These are phyloP conservation scores for Labia minor DNA, from an alignment of 2,888 invertebrate species.

Conservation along the genomic window DNA sequence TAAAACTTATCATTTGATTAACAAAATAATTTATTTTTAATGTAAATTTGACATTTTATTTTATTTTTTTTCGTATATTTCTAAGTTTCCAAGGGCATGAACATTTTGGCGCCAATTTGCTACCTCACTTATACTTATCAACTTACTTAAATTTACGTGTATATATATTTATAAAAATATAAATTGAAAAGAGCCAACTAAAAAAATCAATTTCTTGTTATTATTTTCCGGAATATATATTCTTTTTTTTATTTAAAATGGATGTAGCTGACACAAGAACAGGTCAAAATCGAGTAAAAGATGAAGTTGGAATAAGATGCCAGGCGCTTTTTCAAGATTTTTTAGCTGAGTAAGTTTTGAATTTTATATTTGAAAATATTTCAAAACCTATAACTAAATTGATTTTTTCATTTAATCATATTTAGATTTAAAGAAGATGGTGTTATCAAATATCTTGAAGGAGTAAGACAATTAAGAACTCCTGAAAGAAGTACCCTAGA, in stretches of 20 bases:
- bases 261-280: conserved; percentile 70
- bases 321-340: conserved; percentile 96
- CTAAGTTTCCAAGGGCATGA: too few relatives aligned
- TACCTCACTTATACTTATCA: too few relatives aligned
- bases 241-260: conserved; percentile 52
- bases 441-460: conserved; percentile 74
- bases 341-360: conserved; percentile 70
- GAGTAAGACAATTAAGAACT: conserved; percentile 65
- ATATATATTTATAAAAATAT: too few relatives aligned
- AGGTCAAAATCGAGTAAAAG: conserved; percentile 66
- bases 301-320: conserved; percentile 84
- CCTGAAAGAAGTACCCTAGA: conserved; percentile 87
- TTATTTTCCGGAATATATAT: too few relatives aligned
- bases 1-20: too few relatives aligned
- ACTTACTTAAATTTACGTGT: too few relatives aligned
- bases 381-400: neutral
- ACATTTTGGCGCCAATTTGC: too few relatives aligned
- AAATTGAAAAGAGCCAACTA: too few relatives aligned
- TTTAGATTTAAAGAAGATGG: conserved; percentile 72
- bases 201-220: too few relatives aligned
- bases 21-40: too few relatives aligned
- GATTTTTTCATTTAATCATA: neutral
- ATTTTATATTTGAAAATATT: neutral
- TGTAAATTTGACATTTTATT: too few relatives aligned
- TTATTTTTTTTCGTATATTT: too few relatives aligned